Base-by-base conservation (phyloP, 1,140 invertebrate genomes). In the Glomeris maerens region DNA sequence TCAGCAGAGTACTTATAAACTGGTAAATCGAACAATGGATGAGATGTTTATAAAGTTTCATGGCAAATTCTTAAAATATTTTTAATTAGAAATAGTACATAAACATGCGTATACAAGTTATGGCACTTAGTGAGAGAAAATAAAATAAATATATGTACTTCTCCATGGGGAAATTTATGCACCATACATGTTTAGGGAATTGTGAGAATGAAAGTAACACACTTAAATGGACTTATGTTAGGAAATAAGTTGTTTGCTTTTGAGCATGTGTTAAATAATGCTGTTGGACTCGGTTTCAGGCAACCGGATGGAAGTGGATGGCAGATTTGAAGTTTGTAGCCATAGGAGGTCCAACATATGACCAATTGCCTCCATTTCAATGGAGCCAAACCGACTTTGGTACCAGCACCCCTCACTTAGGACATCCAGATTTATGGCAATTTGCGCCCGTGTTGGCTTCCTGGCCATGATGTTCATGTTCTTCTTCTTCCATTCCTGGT, bases 341-440 rank as follows among this genome's bases (percentile, higher is more conserved):
- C 5, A 67, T 78, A 14, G 63, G 72, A 47, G 73, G 78, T 20
- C 79, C 79, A 10, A 69, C 78, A 4, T 69, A 72, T 62, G 75
- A 79, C 59, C 59, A 69, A 17, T 62, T 74, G 31, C 76, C 77
- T 29, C 72, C 80, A 1, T 89, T 88, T 59, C 72, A 78, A 56
- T 91, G 86, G 87, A 78, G 76, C 14, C 72, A 72, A 39, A 72
- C 74, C 42, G 71, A 73, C 52, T 80, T 79, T 59, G 60, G 50
- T 3, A 68, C 75, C 23, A 72, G 70, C 54, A 64, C 71, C 3
- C 69, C 74, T 2, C 86, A 89, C 55, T 58, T 75, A 54, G 84
- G 85, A 3, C 83, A 86, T 45, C 84, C 85, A 0, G 78, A 84
- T 59, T 55, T 73, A 25, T 89, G 82, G 70, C 66, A 80, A 45